Evolutionary conservation across 2,113 vertebrate genomes (phyloP).

Genomic region (Ictidomys tridecemlineatus): DNA sequence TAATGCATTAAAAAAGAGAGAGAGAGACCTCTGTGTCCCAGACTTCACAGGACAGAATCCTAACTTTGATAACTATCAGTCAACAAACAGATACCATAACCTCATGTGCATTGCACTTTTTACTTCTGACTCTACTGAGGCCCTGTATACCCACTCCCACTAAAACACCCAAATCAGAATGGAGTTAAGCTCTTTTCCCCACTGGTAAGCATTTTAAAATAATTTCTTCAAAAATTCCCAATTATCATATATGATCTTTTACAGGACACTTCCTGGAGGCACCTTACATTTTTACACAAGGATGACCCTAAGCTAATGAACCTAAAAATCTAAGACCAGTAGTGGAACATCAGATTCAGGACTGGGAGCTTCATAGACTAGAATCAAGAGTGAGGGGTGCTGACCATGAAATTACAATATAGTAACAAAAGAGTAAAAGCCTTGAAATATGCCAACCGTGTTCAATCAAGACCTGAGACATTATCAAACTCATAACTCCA

Average conservation of each 20-base stretch:
- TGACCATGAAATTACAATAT: background rate
- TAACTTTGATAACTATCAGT: background rate
- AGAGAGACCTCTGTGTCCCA: background rate
- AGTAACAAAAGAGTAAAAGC: background rate
- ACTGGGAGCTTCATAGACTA: too few relatives aligned
- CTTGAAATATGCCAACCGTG: background rate
- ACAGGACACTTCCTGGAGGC: background rate
- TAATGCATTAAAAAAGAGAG: too few relatives aligned
- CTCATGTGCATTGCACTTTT: background rate
- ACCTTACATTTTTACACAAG: background rate
- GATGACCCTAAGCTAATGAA: background rate
- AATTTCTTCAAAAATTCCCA: background rate
- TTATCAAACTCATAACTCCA: background rate
- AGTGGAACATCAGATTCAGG: background rate
- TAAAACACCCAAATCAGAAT: background rate
- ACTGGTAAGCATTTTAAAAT: background rate
- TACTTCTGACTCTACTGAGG: background rate
- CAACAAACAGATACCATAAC: background rate
- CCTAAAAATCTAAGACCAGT: background rate
- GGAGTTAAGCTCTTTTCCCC: background rate
- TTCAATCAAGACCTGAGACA: background rate
- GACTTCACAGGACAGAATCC: background rate
- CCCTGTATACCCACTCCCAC: too few relatives aligned
- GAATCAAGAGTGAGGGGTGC: background rate
- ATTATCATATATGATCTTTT: background rate